phyloP scores from a whole-genome alignment of 2,888 invertebrate species.

The Allolobophora icterica region DNA sequence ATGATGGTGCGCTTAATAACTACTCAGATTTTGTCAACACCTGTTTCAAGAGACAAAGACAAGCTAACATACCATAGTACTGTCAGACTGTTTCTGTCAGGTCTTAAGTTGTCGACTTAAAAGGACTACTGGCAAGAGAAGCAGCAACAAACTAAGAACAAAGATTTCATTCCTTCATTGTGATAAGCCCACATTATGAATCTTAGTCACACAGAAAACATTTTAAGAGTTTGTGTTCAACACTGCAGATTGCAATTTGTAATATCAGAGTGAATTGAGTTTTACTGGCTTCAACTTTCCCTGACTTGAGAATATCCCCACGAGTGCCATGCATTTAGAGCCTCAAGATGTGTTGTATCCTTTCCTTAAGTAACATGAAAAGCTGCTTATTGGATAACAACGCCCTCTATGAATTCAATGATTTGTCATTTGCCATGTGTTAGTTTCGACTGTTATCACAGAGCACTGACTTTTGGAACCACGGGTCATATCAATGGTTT shows the following conservation, averaged over 20 bases:
- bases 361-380: background rate
- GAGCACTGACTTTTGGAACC: background rate
- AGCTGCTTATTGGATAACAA: background rate
- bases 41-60: background rate
- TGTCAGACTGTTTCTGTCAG: too few relatives aligned
- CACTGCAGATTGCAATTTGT: background rate
- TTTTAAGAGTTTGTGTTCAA: background rate
- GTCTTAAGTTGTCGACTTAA: background rate
- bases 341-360: background rate
- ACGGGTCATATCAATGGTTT: background rate
- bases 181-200: background rate
- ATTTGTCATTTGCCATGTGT: background rate
- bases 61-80: background rate
- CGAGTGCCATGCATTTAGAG: background rate
- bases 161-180: background rate
- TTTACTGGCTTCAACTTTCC: background rate
- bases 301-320: background rate
- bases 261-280: background rate
- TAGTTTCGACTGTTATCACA: background rate
- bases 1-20: background rate
- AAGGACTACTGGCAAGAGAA: background rate
- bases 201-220: background rate
- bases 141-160: background rate
- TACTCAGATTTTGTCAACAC: background rate
- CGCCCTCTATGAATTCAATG: background rate